Base-by-base conservation (phyloP, 2,888 invertebrate species). In the Heliconius ismenius region DNA sequence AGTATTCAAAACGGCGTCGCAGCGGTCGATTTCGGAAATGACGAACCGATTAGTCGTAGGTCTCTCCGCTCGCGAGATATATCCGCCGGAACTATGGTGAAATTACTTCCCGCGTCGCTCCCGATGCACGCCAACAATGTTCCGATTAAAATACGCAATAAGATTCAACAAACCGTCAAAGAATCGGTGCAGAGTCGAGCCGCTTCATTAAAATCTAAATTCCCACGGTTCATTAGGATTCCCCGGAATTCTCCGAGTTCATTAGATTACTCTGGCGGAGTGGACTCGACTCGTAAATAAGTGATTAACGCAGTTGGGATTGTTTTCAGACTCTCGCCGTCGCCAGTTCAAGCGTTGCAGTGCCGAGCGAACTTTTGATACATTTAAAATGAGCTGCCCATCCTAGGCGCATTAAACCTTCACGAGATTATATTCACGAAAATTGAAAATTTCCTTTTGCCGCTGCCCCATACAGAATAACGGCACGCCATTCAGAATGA, bases 291-390 rank as follows among this genome's bases (percentile, higher is more conserved):
- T 87, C 91, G 91, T 93, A 93, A 94, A 94, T 94, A 93, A 93
- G 92, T 93, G 93, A 93, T 93, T 92, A 93, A 93, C 91, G 91
- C 92, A 92, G 92, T 92, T 91, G 88, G 89, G 89, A 92, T 94
- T 94, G 93, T 93, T 93, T 92, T 92, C 90, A 89, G 89, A 87
- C 88, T 87, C 84, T 86, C 84, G 78, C 79, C 80, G 81, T 86
- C 84, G 79, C 78, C 81, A 80, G 81, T 77, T 82, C 81, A 78
- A 76, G 81, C 85, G 84, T 85, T 90, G 90, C 91, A 90, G 86
- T 88, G 86, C 84, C 83, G 84, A 84, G 84, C 83, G 84, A 90
- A 90, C 88, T 91, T 89, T 89, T 91, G 90, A 90, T 92, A 91
- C 92, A 92, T 92, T 92, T 92, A 87, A 87, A 89, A 92, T 92